Evolutionary conservation across 2,113 vertebrate species (phyloP).

Genomic region (Tursiops truncatus): DNA sequence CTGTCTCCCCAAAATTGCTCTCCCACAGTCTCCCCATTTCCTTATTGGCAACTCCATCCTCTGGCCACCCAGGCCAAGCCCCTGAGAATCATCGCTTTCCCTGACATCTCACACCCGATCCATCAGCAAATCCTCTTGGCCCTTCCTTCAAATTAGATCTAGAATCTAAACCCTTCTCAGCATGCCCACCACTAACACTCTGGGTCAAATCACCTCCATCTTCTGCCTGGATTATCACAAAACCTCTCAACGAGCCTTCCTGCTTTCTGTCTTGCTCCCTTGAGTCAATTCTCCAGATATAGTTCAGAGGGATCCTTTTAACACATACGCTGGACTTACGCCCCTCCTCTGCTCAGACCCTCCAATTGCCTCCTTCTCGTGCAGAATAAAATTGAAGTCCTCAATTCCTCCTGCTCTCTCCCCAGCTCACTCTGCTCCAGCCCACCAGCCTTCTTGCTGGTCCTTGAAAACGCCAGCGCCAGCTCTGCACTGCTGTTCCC

Average conservation of each 20-base stretch:
- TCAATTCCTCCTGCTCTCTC: too few relatives aligned
- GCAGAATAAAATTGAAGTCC: not conserved
- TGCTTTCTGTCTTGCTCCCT: not conserved
- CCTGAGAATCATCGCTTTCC: not conserved
- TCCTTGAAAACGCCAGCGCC: not conserved
- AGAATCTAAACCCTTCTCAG: not conserved
- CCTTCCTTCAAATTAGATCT: not conserved
- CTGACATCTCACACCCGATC: not conserved
- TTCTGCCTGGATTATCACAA: accelerated
- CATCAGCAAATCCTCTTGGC: not conserved
- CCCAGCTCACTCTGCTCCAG: not conserved
- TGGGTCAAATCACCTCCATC: not conserved
- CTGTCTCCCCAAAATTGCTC: not conserved
- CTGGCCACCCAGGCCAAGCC: not conserved
- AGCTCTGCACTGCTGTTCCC: not conserved
- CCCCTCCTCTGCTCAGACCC: not conserved
- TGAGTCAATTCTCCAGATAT: too few relatives aligned
- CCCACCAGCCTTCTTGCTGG: too few relatives aligned
- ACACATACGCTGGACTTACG: not conserved
- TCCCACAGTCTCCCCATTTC: not conserved
- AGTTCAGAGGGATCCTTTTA: not conserved
- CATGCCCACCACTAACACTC: accelerated
- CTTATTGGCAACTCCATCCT: not conserved
- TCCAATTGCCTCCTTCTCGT: not conserved
- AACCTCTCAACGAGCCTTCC: not conserved